Base-by-base conservation (phyloP, 1,140 invertebrate genomes). In the Zaprionus ornatus region DNA sequence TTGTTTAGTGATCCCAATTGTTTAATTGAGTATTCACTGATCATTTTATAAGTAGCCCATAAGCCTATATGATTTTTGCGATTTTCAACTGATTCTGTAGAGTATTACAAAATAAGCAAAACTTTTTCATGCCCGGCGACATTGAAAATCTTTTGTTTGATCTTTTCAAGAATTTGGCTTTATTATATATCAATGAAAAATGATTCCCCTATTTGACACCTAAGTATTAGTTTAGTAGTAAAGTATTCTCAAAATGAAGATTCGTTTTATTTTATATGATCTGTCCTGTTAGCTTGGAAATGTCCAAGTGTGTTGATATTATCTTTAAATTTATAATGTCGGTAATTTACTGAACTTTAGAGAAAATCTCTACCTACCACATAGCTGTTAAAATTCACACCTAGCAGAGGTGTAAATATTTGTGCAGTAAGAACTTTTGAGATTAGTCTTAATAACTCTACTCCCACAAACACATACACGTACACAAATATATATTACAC, bases 311-410 rank as follows among this genome's bases (percentile, higher is more conserved):
- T n/a, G 15, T 15, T 21, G 27, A 48, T 17, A 9, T 23, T 21
- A 50, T 6, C 17, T 23, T 6, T 50, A 2, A 50, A 50, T 23
- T 50, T 50, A 50, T 9, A 19, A 50, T 50, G n/a, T n/a, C 19
- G 19, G 10, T 13, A 50, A 23, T 50, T 13, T 50, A 7, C 19
- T 29, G 15, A 27, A 27, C 15, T 50, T n/a, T 50, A 7, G 21
- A 35, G 50, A 21, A 37, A 37, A 64, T 37, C 29, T 54, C 48
- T 1, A 42, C 35, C 35, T 54, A 54, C 29, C 19, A 25, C 29
- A 37, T 21, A 64, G 17, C 63, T 66, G 64, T 35, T 57, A 57
- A 32, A 27, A 57, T 57, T 40, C 37, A 48, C 64, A 66, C 54
- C 32, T 23, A n/a, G 21, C 61, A 42, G 19, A 21, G 37, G 40